Evolutionary conservation across 2,113 vertebrate species (phyloP), one percentile per base, ranked within the genome.

Genomic region (Bubalus kerabau): DNA sequence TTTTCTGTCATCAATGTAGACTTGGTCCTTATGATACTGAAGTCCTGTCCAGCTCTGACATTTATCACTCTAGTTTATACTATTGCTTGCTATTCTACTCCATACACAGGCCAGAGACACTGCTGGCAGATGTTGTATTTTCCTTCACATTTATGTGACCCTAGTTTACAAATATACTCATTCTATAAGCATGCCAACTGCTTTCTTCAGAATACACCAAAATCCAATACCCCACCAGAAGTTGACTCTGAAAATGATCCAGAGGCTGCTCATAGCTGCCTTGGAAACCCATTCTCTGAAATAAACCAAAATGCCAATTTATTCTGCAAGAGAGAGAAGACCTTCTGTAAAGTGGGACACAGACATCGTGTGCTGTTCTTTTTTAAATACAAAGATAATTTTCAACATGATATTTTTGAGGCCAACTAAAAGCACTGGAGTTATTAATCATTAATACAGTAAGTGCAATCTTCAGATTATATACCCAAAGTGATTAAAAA

Each of bases 291-390:
- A 46, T 96, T 97, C 85, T 90, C 82, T 86, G 93, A 57, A 96
- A 87, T 12, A n/a, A 97, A 96, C 67, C 96, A 98, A 98, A 52
- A 83, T 97, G 96, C 95, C 98, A 98, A 85, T 7, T 98, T 32
- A 50, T 97, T 98, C 98, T 93, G 97, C 93, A 98, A 71, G 96
- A 86, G 95, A 90, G 94, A 74, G 17, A 67, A 95, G 60, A 74
- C 74, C 50, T 81, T 71, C 21, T 23, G 2, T 21, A 82, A 81
- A 76, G 74, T 48, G 56, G 81, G 71, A 67, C 85, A 87, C 74
- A 36, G 40, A 32, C 81, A 71, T 80, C 57, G 80, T 83, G 54
- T 82, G 88, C 96, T 94, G 62, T 94, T 87, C 74, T 36, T 86
- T 89, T 67, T 52, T n/a, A 74, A 48, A 24, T 24, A 23, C 23